A percentile compares a stretch with the other conserved stretches of the same genome.
phyloP scores from a whole-genome alignment of 1,140 invertebrate genomes.

The Coelopa frigida region DNA sequence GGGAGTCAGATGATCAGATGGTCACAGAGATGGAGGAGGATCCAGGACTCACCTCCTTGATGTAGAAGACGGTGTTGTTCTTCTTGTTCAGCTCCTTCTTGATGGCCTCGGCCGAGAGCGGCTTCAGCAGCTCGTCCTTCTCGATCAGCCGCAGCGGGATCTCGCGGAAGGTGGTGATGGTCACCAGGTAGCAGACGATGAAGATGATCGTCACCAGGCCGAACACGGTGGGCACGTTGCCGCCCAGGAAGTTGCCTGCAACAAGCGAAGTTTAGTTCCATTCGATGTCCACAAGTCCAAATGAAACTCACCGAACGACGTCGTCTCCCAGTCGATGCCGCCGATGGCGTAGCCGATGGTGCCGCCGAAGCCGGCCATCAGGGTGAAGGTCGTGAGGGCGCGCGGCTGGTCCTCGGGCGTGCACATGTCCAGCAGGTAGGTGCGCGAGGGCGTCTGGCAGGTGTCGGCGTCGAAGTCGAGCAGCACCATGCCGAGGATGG shows the following conservation, averaged over 20 bases:
- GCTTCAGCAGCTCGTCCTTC: slow-evolving; percentile 33
- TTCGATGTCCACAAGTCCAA: no score
- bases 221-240: slow-evolving; percentile 71
- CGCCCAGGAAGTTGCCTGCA: slow-evolving; percentile 52
- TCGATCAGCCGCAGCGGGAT: slow-evolving; percentile 55
- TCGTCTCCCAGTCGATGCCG: slow-evolving; percentile 71
- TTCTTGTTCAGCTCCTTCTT: slow-evolving; percentile 43
- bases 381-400: slow-evolving; percentile 73
- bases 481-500: slow-evolving; percentile 72
- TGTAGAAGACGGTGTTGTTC: slow-evolving; percentile 34
- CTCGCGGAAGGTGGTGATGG: slow-evolving; percentile 65
- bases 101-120: slow-evolving; percentile 38
- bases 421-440: slow-evolving; percentile 76
- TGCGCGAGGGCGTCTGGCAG: slow-evolving; percentile 72
- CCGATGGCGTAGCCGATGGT: slow-evolving; percentile 73
- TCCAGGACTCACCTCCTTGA: slow-evolving; percentile 29
- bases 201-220: slow-evolving; percentile 65
- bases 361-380: slow-evolving; percentile 78
- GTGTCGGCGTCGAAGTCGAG: slow-evolving; percentile 81
- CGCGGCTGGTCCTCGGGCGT: slow-evolving; percentile 70
- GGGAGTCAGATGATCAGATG: no score
- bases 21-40: no score
- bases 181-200: slow-evolving; percentile 56
- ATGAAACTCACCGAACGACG: slow-evolving; percentile 50
- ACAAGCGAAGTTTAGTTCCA: no score